Percentiles rank a stretch among this genome's conserved stretches.
Conservation (phyloP, 2,888 invertebrate species). For the Pandemis cinnamomeana region DNA sequence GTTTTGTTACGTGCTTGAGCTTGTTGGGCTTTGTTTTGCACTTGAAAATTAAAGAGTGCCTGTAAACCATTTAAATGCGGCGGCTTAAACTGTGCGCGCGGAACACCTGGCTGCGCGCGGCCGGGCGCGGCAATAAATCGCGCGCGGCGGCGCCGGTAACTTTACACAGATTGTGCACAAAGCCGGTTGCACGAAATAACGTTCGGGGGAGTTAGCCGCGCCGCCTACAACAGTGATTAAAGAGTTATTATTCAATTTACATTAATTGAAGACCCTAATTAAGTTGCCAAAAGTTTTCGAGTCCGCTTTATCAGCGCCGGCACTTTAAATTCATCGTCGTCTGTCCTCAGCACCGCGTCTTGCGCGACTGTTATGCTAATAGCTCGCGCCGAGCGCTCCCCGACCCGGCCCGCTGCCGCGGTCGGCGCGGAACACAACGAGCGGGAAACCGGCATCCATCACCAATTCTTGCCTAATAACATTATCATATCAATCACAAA, state of each 20-base stretch:
- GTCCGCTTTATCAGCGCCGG: conserved; percentile 29
- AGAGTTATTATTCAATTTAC: conserved; percentile 38
- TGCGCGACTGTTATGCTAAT: conserved; percentile 26
- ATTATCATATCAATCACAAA: conserved; percentile 36
- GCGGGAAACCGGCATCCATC: neutral
- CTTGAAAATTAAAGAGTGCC: neutral
- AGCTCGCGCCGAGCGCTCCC: conserved; percentile 3
- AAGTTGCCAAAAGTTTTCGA: conserved; percentile 27
- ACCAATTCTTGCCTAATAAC: conserved; percentile 17
- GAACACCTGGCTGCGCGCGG: neutral
- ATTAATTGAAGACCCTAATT: conserved; percentile 30
- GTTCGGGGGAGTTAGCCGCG: neutral
- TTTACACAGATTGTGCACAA: neutral
- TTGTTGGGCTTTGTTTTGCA: neutral
- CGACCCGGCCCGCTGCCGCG: neutral
- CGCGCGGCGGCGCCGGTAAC: neutral
- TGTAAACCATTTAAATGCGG: neutral
- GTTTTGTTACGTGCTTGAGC: neutral
- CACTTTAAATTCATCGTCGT: conserved; percentile 34
- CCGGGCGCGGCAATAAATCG: neutral
- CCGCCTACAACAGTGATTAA: conserved; percentile 23
- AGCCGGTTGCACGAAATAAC: conserved; percentile 9
- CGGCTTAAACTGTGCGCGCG: neutral
- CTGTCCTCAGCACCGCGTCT: neutral
- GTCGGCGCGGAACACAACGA: neutral